These are phyloP conservation scores for Herpailurus yagouaroundi DNA, from an alignment of 2,113 vertebrate genomes.

Conservation along the genomic window DNA sequence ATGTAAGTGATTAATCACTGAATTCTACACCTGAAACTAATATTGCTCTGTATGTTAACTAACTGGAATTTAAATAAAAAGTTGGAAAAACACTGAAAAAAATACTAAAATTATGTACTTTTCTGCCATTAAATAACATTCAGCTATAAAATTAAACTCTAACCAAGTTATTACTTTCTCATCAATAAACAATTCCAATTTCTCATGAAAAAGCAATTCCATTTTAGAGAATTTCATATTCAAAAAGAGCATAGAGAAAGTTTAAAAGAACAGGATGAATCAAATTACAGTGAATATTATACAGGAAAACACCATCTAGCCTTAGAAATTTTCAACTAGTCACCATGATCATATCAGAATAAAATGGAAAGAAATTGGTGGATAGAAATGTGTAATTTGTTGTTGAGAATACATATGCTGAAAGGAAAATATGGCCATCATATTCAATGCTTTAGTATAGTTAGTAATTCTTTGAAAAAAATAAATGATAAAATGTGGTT, in stretches of 20 bases:
- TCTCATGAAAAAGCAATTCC: conserved; percentile 47
- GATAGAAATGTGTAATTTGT: neutral
- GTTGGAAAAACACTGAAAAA: neutral
- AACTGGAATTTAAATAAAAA: neutral
- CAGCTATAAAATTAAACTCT: conserved; percentile 48
- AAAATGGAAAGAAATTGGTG: conserved; percentile 36
- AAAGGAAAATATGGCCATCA: neutral
- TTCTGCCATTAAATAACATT: conserved; percentile 46
- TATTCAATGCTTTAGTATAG: conserved; percentile 26
- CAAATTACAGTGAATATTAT: conserved; percentile 14
- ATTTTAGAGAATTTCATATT: neutral
- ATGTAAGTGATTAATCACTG: neutral
- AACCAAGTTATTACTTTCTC: conserved; percentile 41
- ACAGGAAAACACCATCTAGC: neutral
- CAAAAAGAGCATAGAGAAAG: neutral
- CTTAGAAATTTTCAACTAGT: conserved; percentile 28
- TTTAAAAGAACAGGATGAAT: neutral
- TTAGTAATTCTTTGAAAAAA: conserved; percentile 45
- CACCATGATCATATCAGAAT: neutral
- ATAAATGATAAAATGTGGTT: conserved; percentile 14
- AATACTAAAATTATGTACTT: conserved; percentile 32
- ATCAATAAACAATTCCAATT: conserved; percentile 30
- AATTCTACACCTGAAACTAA: neutral
- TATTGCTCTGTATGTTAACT: neutral
- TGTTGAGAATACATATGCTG: conserved; percentile 46